Evolutionary conservation across 2,888 invertebrate genomes (phyloP).

Genomic region (Pediacus dermestoides): DNA sequence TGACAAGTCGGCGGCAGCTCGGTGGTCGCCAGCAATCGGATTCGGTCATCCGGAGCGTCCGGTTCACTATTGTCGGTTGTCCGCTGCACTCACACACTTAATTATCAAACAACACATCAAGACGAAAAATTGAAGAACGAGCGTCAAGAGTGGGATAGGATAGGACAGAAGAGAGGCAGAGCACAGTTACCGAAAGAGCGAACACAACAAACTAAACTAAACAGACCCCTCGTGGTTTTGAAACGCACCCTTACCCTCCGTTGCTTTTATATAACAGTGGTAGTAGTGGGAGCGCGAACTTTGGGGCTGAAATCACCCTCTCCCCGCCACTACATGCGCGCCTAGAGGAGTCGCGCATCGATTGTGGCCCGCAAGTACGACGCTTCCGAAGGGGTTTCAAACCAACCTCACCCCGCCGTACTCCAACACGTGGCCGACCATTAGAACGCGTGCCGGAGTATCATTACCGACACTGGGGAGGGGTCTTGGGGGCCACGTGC

Average conservation of each 20-base stretch:
- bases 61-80: constrained; percentile 7
- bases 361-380: constrained; percentile 25
- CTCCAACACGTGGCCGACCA: constrained; percentile 32
- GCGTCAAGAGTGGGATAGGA: constrained; percentile 26
- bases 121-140: not conserved
- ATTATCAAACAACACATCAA: constrained; percentile 2
- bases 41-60: constrained; percentile 14
- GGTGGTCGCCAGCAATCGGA: constrained; percentile 16
- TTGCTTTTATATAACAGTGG: constrained; percentile 51
- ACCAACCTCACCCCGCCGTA: constrained; percentile 1
- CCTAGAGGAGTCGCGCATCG: constrained; percentile 30
- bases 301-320: constrained; percentile 31
- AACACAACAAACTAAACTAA: constrained; percentile 52
- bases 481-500: constrained; percentile 31
- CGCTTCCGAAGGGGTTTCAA: constrained; percentile 23
- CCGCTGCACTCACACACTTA: constrained; percentile 19
- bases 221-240: constrained; percentile 59
- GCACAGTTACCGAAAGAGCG: constrained; percentile 45
- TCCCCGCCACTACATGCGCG: constrained; percentile 24
- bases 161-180: constrained; percentile 29
- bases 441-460: constrained; percentile 31
- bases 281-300: constrained; percentile 26
- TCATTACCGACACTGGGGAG: constrained; percentile 22
- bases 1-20: constrained; percentile 16
- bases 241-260: constrained; percentile 48